phyloP scores from a whole-genome alignment of 2,797 vertebrate species.

The Oreochromis grahami region DNA sequence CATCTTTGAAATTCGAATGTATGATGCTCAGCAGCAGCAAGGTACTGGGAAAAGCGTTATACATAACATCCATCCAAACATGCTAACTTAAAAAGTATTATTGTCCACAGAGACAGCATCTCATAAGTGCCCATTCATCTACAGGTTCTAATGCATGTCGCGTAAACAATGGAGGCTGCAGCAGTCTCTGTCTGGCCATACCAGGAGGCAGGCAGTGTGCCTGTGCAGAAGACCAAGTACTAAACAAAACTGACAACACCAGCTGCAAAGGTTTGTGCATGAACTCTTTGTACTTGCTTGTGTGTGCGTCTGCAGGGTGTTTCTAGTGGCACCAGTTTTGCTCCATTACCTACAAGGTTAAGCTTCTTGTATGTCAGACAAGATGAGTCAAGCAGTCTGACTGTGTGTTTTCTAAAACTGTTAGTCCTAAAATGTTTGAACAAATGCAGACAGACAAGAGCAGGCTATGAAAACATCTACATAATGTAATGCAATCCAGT shows the following conservation, averaged over 20 bases:
- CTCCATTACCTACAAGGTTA: conserved; percentile 5
- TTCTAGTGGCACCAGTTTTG: background rate
- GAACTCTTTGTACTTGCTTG: background rate
- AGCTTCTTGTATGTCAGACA: background rate
- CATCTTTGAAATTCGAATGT: conserved; percentile 98
- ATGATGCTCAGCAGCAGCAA: conserved; percentile 95
- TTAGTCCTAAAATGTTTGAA: background rate
- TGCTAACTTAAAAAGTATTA: background rate
- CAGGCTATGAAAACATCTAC: background rate
- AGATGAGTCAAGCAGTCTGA: conserved; percentile 23
- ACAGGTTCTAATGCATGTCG: conserved; percentile 90
- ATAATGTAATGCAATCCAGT: background rate
- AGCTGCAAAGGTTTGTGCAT: conserved; percentile 85
- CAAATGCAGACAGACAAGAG: background rate
- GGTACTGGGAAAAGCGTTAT: conserved; percentile 62
- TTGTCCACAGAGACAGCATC: background rate
- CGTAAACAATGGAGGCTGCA: conserved; percentile 92
- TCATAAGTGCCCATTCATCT: background rate
- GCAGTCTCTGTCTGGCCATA: conserved; percentile 91
- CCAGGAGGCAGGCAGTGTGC: conserved; percentile 87
- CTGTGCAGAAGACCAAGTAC: conserved; percentile 92
- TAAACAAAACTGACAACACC: conserved; percentile 81
- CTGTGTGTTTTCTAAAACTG: background rate
- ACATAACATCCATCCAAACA: background rate
- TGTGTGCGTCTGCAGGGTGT: conserved; percentile 9